phyloP scores from a whole-genome alignment of 2,888 invertebrate species.

The Romanomermis culicivorax region DNA sequence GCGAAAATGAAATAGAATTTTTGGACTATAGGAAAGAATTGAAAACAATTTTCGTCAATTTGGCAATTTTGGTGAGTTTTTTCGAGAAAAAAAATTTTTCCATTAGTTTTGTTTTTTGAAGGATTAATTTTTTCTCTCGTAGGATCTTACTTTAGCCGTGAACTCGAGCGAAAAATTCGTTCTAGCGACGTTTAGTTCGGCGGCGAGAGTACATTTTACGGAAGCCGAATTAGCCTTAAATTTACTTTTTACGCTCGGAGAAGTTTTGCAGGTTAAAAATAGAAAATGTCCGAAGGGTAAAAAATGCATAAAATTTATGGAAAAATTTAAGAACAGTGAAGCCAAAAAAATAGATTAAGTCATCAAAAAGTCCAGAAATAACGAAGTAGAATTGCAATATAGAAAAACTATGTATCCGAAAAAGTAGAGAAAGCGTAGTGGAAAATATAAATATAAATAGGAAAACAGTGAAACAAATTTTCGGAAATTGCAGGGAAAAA shows the following conservation, averaged over 20 bases:
- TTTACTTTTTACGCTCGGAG: conserved; percentile 36
- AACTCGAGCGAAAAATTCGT: conserved; percentile 32
- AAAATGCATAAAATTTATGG: too few relatives aligned
- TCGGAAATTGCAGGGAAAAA: too few relatives aligned
- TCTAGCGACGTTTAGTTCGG: conserved; percentile 29
- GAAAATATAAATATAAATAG: too few relatives aligned
- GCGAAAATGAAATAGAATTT: conserved; percentile 38
- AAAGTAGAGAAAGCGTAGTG: too few relatives aligned
- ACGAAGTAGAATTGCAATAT: too few relatives aligned
- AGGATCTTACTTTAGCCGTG: conserved; percentile 34
- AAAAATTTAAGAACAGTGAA: too few relatives aligned
- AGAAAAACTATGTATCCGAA: too few relatives aligned
- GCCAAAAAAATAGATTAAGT: too few relatives aligned
- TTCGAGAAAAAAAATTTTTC: too few relatives aligned
- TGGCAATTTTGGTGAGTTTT: conserved; percentile 32
- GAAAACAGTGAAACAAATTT: too few relatives aligned
- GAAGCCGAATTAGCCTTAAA: conserved; percentile 36
- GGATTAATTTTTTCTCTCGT: conserved; percentile 6
- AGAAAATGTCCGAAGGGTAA: too few relatives aligned
- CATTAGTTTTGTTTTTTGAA: background rate
- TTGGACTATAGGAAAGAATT: conserved; percentile 36
- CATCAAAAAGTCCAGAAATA: too few relatives aligned
- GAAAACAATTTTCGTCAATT: conserved; percentile 36
- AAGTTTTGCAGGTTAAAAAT: conserved; percentile 34
- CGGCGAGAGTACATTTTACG: conserved; percentile 31